phyloP scores from a whole-genome alignment of 2,113 vertebrate species.

The Odontesthes bonariensis region DNA sequence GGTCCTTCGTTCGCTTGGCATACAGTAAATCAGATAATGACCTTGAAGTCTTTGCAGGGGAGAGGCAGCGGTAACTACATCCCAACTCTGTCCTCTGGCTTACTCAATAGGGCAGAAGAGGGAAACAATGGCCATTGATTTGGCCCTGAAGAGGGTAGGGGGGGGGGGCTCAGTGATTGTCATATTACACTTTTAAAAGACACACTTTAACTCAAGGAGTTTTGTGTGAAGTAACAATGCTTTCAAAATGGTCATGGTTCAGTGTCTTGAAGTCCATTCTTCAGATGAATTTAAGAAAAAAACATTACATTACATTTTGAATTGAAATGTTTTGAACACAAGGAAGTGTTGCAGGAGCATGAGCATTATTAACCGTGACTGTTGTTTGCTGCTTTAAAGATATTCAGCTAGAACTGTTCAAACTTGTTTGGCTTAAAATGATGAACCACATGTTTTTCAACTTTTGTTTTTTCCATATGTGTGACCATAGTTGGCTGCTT shows the following conservation, averaged over 20 bases:
- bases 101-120: slow-evolving; percentile 73
- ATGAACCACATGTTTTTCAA: too few species aligned
- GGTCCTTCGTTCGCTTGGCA: slow-evolving; percentile 66
- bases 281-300: background rate
- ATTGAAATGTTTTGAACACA: background rate
- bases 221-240: background rate
- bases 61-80: slow-evolving; percentile 75
- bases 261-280: background rate
- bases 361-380: background rate
- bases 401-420: too few species aligned
- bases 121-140: slow-evolving; percentile 84
- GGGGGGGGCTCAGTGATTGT: slow-evolving; percentile 59
- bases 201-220: background rate
- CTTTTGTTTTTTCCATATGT: too few species aligned
- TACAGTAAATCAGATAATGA: slow-evolving; percentile 79
- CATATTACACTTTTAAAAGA: slow-evolving; percentile 52
- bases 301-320: background rate
- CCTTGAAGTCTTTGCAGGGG: slow-evolving; percentile 78
- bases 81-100: slow-evolving; percentile 72
- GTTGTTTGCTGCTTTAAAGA: too few species aligned
- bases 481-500: too few species aligned
- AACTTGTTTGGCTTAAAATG: too few species aligned
- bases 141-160: slow-evolving; percentile 68
- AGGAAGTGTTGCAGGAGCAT: background rate
- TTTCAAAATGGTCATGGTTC: slow-evolving; percentile 6